phyloP scores from a whole-genome alignment of 2,888 invertebrate species.

The Lypha dubia region DNA sequence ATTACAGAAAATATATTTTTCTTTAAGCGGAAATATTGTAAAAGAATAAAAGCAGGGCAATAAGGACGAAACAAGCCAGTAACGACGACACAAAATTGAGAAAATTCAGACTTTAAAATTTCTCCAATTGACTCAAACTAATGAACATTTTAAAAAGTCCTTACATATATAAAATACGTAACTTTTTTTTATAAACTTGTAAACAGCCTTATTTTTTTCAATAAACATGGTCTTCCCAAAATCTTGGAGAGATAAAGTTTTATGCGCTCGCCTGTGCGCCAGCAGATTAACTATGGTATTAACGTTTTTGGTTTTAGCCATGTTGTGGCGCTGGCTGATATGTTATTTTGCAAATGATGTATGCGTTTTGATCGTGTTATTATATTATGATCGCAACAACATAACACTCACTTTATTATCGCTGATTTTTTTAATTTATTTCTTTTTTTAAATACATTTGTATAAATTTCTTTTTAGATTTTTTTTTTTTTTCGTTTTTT shows the following conservation, averaged over 20 bases:
- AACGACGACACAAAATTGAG: no score
- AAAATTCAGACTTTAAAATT: no score
- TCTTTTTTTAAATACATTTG: conserved; percentile 21
- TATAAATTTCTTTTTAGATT: conserved; percentile 8
- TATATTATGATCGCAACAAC: conserved; percentile 69
- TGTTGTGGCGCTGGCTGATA: conserved; percentile 52
- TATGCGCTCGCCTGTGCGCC: conserved; percentile 5
- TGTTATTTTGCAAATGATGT: conserved; percentile 66
- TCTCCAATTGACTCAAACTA: neutral
- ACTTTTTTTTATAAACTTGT: no score
- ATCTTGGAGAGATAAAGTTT: neutral
- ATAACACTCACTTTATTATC: conserved; percentile 70
- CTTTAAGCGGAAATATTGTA: no score
- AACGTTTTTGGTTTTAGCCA: conserved; percentile 62
- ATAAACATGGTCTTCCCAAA: conserved; percentile 21
- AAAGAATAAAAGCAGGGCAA: no score
- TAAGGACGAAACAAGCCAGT: no score
- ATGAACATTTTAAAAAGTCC: neutral
- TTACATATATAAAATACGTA: no score
- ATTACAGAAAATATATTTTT: no score
- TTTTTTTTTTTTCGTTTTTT: no score
- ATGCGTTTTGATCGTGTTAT: conserved; percentile 70
- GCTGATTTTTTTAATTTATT: conserved; percentile 43
- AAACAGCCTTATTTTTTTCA: neutral
- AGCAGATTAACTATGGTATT: conserved; percentile 59